A percentile compares a stretch with the other conserved stretches of the same genome.
Conservation (phyloP, 1,140 invertebrate species). For the Tribolium madens region DNA sequence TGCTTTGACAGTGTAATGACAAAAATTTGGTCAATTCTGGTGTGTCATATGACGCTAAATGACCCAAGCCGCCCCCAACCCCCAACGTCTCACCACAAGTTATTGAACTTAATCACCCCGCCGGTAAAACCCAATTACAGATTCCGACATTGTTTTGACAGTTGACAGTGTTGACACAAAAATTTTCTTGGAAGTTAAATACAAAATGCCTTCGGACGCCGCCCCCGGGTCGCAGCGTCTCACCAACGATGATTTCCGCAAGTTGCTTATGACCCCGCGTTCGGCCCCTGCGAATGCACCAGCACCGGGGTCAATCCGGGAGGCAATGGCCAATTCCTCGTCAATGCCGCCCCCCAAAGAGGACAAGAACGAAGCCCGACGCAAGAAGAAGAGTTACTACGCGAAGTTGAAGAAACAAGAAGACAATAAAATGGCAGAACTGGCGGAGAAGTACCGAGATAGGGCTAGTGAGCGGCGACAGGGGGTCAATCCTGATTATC, state of each 20-base stretch:
- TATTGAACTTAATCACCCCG: no score
- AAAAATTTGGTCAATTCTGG: no score
- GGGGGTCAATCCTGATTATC: constrained; percentile 84
- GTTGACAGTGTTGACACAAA: no score
- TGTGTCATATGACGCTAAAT: no score
- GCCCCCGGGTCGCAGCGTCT: constrained; percentile 76
- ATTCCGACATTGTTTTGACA: no score
- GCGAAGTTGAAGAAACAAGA: constrained; percentile 95
- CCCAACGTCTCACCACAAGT: no score
- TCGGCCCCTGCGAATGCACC: constrained; percentile 73
- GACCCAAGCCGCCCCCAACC: no score
- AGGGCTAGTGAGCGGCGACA: constrained; percentile 94
- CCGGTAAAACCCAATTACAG: no score
- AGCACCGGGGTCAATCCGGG: constrained; percentile 69
- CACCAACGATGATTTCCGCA: constrained; percentile 97
- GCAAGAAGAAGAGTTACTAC: constrained; percentile 93
- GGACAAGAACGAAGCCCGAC: constrained; percentile 75
- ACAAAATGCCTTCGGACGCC: constrained; percentile 67
- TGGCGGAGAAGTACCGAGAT: constrained; percentile 96
- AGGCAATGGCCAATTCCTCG: constrained; percentile 71
- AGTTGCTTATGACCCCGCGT: constrained; percentile 94
- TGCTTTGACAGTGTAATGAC: no score
- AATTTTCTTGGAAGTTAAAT: no score
- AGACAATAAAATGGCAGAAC: constrained; percentile 94
- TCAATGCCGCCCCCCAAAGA: constrained; percentile 60